phyloP scores from a whole-genome alignment of 2,113 vertebrate genomes.

The Vombatus ursinus region DNA sequence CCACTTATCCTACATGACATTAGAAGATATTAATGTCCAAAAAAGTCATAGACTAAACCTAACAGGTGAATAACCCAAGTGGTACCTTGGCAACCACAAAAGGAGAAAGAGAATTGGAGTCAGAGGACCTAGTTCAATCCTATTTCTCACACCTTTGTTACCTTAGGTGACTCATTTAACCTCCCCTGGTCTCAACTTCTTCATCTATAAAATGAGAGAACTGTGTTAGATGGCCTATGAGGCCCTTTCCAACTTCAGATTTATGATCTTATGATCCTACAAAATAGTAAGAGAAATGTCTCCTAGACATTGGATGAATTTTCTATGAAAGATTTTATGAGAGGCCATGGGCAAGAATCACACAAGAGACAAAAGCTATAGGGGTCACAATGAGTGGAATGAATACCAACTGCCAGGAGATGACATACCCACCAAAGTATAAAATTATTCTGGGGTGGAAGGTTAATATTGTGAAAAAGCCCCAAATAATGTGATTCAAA shows the following conservation, averaged over 20 bases:
- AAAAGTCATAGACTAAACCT: not conserved
- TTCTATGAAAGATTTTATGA: not conserved
- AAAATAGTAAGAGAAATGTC: not conserved
- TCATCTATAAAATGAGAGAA: not conserved
- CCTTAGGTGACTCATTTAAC: not conserved
- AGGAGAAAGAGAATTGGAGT: not conserved
- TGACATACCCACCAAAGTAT: not conserved
- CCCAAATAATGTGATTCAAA: not conserved
- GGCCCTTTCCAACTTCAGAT: not conserved
- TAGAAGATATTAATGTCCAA: not conserved
- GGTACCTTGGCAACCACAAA: not conserved
- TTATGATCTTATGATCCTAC: not conserved
- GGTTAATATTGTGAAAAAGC: not conserved
- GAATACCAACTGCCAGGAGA: not conserved
- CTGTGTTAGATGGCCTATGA: not conserved
- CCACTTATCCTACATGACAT: not conserved
- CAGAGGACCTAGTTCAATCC: not conserved
- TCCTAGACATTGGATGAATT: not conserved
- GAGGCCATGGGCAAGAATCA: not conserved
- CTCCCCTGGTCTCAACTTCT: not conserved
- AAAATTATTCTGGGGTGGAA: not conserved
- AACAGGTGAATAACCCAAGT: not conserved
- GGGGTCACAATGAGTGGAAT: not conserved
- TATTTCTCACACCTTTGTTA: not conserved
- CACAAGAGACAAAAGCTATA: not conserved